Percentiles rank a stretch among this genome's conserved stretches.
Evolutionary conservation across 2,888 invertebrate species (phyloP).

Genomic region (Noctua janthe): DNA sequence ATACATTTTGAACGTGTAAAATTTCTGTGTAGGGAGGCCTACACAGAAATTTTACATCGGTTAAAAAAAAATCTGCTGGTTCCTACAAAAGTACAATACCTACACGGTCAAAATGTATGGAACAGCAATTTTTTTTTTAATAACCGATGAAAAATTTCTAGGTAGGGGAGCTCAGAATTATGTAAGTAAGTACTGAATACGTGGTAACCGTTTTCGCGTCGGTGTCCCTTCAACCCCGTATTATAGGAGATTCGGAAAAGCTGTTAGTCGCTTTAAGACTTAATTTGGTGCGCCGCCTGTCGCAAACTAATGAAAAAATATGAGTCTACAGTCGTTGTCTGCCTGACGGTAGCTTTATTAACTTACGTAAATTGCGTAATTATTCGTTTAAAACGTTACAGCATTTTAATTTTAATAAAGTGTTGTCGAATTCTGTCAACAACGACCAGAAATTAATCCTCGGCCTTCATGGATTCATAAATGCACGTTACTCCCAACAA

Average conservation of each 20-base stretch:
- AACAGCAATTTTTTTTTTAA: too few relatives aligned
- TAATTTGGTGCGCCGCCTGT: slow-evolving; percentile 64
- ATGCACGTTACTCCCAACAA: slow-evolving; percentile 62
- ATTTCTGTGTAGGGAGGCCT: too few relatives aligned
- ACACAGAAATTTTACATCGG: too few relatives aligned
- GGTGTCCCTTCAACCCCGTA: not conserved
- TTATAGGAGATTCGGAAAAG: slow-evolving; percentile 31
- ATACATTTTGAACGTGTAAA: too few relatives aligned
- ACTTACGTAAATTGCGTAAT: slow-evolving; percentile 68
- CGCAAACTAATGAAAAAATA: slow-evolving; percentile 74
- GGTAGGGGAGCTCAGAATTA: too few relatives aligned
- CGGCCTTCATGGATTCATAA: slow-evolving; percentile 47
- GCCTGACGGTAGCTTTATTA: slow-evolving; percentile 67
- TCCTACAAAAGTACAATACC: too few relatives aligned
- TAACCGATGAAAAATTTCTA: too few relatives aligned
- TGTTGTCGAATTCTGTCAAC: slow-evolving; percentile 8
- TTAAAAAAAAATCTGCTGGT: too few relatives aligned
- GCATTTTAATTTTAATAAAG: slow-evolving; percentile 12
- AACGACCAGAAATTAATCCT: slow-evolving; percentile 53
- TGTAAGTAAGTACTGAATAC: too few relatives aligned
- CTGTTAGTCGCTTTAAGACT: slow-evolving; percentile 60
- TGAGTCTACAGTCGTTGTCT: slow-evolving; percentile 65
- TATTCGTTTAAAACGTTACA: slow-evolving; percentile 61
- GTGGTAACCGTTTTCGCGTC: too few relatives aligned
- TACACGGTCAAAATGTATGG: too few relatives aligned